These are phyloP conservation scores for Pelagia noctiluca DNA, from an alignment of 30 jellyfish, hydroid and myxozoan species.

Conservation along the genomic window DNA sequence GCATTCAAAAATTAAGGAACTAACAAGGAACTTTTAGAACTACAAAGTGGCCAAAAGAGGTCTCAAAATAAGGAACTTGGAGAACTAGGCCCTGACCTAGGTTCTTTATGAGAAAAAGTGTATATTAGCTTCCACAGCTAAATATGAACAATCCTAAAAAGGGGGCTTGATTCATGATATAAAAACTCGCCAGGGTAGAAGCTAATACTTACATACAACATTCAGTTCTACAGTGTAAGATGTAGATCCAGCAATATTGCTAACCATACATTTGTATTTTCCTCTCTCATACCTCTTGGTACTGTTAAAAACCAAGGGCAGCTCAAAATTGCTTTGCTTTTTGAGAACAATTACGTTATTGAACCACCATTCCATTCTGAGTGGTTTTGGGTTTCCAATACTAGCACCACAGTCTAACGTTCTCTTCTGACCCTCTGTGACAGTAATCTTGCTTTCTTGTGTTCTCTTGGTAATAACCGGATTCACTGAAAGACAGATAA, in stretches of 20 bases:
- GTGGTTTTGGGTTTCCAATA: conserved; percentile 91
- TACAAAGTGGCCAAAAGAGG: no score
- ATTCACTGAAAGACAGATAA: conserved; percentile 31
- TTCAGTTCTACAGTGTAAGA: conserved; percentile 30
- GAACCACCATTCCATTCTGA: conserved; percentile 83
- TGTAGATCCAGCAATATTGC: conserved; percentile 63
- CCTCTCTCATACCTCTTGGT: conserved; percentile 67
- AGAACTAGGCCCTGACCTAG: no score
- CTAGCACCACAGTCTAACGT: conserved; percentile 72
- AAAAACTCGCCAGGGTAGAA: not conserved
- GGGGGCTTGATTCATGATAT: not conserved
- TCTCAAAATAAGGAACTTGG: no score
- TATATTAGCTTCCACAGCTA: no score
- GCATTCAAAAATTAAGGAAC: no score
- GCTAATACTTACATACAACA: conserved; percentile 51
- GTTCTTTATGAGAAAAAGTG: no score
- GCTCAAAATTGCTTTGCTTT: conserved; percentile 42
- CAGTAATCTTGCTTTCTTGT: conserved; percentile 22
- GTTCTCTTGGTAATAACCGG: conserved; percentile 54
- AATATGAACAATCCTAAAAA: no score
- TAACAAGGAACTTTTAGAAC: no score
- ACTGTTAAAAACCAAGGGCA: conserved; percentile 61
- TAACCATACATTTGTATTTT: conserved; percentile 75
- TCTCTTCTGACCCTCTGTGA: conserved; percentile 68
- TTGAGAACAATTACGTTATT: conserved; percentile 46